Evolutionary conservation across 1,140 invertebrate species (phyloP), one percentile per base, ranked within the genome.

Genomic region (Ostrea denselamellosa): DNA sequence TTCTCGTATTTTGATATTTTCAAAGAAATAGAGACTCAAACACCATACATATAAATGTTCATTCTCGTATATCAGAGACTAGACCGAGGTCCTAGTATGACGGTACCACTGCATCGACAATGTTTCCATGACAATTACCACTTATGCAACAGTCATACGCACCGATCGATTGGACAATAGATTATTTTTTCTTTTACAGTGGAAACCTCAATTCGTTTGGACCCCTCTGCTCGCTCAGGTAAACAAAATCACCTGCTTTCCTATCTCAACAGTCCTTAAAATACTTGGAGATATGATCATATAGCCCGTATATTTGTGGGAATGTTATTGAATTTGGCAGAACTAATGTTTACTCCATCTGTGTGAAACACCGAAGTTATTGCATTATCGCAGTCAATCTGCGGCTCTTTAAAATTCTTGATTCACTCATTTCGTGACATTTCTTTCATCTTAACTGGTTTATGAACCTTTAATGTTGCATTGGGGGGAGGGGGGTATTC

Each of bases 221-320:
- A 62, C 22, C 84, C 84, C n/a, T 44, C 56, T 56, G 53, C 58
- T 44, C n/a, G 53, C 22, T 85, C 83, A 54, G 83, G 83, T 84
- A 53, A 53, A 56, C 5, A 54, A n/a, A n/a, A 17, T 51, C 71
- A 17, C 17, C 71, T 17, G 8, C 71, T 51, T 83, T 52, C 22
- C 19, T 22, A 81, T 14, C 28, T 83, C 17, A 56, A n/a, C 52
- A 54, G 54, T 56, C 17, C 58, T 34, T 77, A 77, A 77, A 77
- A 25, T 28, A 10, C 8, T 28, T 12, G 25, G 25, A 4, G 68
- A 17, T 77, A 77, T 28, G 8, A 77, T 28, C 25, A 17, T 28
- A 25, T 28, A 34, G 68, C 25, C 14, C 28, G 34, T 8, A 77
- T 44, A 44, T 44, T 14, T 12, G 22, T 28, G 68, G 28, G 22